Evolutionary conservation across 2,888 invertebrate genomes (phyloP).

Genomic region (Lepidocyrtinus sp.): DNA sequence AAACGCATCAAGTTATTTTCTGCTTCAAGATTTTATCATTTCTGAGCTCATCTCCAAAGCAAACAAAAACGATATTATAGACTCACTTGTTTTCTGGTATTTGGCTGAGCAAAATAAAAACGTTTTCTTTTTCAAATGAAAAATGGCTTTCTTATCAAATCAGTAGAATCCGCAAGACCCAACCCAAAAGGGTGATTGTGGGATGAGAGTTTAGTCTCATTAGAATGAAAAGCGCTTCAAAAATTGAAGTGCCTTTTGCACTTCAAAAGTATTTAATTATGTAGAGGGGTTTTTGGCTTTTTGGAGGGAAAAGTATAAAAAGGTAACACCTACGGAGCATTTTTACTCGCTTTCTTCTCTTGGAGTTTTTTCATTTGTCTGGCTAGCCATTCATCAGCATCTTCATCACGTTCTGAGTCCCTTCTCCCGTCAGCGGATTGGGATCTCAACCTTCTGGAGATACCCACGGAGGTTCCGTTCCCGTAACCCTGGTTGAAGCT

Average conservation of each 20-base stretch:
- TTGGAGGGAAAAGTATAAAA: background rate
- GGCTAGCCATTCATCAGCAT: slow-evolving; percentile 69
- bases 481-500: slow-evolving; percentile 54
- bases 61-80: slow-evolving; percentile 32
- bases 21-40: slow-evolving; percentile 44
- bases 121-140: slow-evolving; percentile 42
- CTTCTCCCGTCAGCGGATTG: slow-evolving; percentile 66
- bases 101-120: background rate
- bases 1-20: slow-evolving; percentile 30
- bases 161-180: too few relatives aligned
- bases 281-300: background rate
- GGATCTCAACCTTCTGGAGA: slow-evolving; percentile 58
- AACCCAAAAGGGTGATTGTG: background rate
- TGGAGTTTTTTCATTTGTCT: slow-evolving; percentile 68
- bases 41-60: slow-evolving; percentile 27
- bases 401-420: slow-evolving; percentile 60
- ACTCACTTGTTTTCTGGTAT: background rate
- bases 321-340: slow-evolving; percentile 55
- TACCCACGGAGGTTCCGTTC: slow-evolving; percentile 46
- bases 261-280: background rate
- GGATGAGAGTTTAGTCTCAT: background rate
- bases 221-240: background rate
- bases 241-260: background rate
- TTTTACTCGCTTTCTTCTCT: slow-evolving; percentile 65
- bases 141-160: slow-evolving; percentile 53